Evolutionary conservation across 2,113 vertebrate genomes (phyloP), one percentile per base, ranked within the genome.

Genomic region (Nansenia antarctica): DNA sequence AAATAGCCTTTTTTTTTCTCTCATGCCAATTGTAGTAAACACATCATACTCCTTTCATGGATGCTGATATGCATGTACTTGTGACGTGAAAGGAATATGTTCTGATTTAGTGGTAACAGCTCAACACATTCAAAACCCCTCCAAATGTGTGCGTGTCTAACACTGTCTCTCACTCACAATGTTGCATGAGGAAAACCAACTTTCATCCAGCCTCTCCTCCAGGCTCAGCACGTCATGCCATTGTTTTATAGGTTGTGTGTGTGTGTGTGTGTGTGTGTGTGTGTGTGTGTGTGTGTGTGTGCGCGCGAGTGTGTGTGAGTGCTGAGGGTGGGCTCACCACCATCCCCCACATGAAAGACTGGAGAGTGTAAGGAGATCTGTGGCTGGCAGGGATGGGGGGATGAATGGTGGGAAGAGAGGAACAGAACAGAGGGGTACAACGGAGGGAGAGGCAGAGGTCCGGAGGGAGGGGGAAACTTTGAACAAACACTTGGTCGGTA

Each of bases 291-390:
- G 39, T 11, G 42, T 5, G 42, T 47, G 42, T 47, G 15, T 47
- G 42, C 15, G 37, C 15, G 2, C 15, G 37, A 12, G 37, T 42
- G 37, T 42, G 37, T 42, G 37, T 42, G 15, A 14, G 39, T 29
- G 29, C 61, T 63, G 20, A 65, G 45, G 52, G 42, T 74, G 66
- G 57, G 49, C 31, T 69, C 49, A 52, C 39, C 63, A 42, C 53
- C 64, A 60, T n/a, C 49, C 59, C 62, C 32, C 63, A 66, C 67
- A 80, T 79, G 70, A 88, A 86, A 64, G 74, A 53, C 30, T 65
- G 30, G 29, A 52, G 37, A 69, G 57, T 63, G 31, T 76, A 74
- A 78, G 70, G 59, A 67, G 72, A 85, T 74, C 68, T 64, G 49
- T 67, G 67, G n/a, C 39, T 58, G 14, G 65, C 12, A 63, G 24